These are phyloP conservation scores for Pomatostomus ruficeps DNA, from an alignment of 2,113 vertebrate species.

Conservation along the genomic window DNA sequence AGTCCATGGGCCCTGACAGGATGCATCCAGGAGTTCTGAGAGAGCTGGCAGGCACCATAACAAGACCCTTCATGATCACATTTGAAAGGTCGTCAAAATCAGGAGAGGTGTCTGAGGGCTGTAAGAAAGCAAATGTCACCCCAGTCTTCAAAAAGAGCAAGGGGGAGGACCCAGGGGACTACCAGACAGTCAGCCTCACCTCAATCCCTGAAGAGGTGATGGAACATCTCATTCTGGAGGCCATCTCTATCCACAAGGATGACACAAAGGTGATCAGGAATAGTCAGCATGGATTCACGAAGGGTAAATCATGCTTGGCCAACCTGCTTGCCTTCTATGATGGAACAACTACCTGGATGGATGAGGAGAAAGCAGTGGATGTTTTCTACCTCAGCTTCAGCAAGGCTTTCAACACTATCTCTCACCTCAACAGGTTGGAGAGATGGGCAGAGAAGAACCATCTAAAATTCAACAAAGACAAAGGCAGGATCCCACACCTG, in stretches of 20 bases:
- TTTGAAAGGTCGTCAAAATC: neutral
- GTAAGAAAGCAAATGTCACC: neutral
- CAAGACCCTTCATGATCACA: accelerated
- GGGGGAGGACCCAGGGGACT: neutral
- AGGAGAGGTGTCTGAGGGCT: neutral
- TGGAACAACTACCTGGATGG: neutral
- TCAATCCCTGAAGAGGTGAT: neutral
- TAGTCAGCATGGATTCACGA: neutral
- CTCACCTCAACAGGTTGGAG: accelerated
- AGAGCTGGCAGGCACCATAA: neutral
- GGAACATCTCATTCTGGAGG: neutral
- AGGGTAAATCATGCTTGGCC: neutral
- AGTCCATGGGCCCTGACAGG: neutral
- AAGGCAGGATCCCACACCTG: neutral
- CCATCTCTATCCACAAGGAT: neutral
- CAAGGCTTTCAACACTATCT: neutral
- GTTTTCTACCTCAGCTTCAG: neutral
- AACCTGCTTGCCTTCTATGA: neutral
- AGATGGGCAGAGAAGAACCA: neutral
- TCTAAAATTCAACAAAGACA: neutral
- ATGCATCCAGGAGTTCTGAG: neutral
- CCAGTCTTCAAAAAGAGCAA: neutral
- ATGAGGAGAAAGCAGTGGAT: neutral
- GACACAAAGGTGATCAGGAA: neutral
- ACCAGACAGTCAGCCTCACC: neutral